Evolutionary conservation across 2,113 vertebrate species (phyloP), one percentile per base, ranked within the genome.

Genomic region (Natator depressus): DNA sequence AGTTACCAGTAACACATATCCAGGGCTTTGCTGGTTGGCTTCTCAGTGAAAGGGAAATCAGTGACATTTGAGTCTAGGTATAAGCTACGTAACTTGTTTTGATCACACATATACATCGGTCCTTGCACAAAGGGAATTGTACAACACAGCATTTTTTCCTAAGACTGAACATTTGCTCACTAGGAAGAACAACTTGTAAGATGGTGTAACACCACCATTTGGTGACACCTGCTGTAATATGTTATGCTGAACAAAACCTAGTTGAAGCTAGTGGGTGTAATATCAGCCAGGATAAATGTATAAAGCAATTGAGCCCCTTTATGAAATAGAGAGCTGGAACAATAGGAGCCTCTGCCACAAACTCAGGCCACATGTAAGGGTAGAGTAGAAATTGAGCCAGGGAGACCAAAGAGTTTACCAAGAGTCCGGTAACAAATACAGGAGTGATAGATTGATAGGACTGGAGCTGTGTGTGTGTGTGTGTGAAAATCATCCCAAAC

Each of bases 401-500:
- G 1, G 4, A 12, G 1, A 46, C 38, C 19, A 49, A 38, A 25
- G 29, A 3, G 3, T 29, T 27, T 69, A 35, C 35, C 54, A 35
- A 1, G 10, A 3, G 1, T 53, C 25, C 35, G 55, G 11, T 10
- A 81, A 6, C 13, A 14, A 72, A 22, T 9, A 19, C 5, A 31
- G 20, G 29, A 62, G 5, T 3, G 51, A 75, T 24, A 3, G 49
- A 5, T 11, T 54, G 53, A 49, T 55, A 5, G 0, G 3, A 27
- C 38, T 14, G 42, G 84, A 55, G 42, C 0, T 0, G 1, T 62
- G 3, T 8, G 0, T 14, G 35, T 65, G 31, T 65, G 13, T 35
- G 29, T 65, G 31, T 35, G 59, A 65, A 13, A 65, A 65, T 65
- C 59, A 65, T 25, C 6, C 13, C 59, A 31, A 13, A 65, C 14